Evolutionary conservation across 1,140 invertebrate species (phyloP), one percentile per base, ranked within the genome.

Genomic region (Drosophila saltans): DNA sequence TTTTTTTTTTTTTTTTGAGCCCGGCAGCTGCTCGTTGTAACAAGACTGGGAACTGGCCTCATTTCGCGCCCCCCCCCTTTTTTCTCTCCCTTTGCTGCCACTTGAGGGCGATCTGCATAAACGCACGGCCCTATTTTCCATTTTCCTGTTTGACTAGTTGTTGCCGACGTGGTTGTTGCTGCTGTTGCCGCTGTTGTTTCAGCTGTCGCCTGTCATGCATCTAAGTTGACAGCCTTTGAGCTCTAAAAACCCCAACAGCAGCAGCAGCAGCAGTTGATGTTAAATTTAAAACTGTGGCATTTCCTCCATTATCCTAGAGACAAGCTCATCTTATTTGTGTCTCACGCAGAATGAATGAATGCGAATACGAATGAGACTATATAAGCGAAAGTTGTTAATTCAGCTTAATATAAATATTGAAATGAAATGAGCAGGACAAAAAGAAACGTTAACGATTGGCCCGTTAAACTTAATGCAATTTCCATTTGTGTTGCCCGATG

Each of bases 31-130:
- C 61, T 70, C 66, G 73, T 61, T 75, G 60, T 65, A 60, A 33
- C 9, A 30, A 16, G 63, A 74, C 61, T 60, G 36, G 9, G 10
- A 55, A 72, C 78, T 85, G 82, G 78, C 81, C 82, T 84, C 81
- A 62, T 84, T 84, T 84, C 66, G 66, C 56, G 76, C 52, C 65
- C 68, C 76, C 60, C 60, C 66, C 63, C 64, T 16, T 16, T 16
- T 16, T 16, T 48, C 21, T 26, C 6, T 26, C 21, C 45, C 24
- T 52, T 52, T 52, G 61, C 69, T 58, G 72, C 76, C 83, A 88
- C 83, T 88, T 88, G 84, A 88, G 70, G 78, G 83, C 80, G 80
- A 86, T 86, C 83, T 86, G 80, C 84, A 88, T 88, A 88, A 88
- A 88, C 77, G 80, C 84, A 83, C 66, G 24, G 56, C 48, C 66